Conservation (phyloP, 2,113 vertebrate genomes). For the Gallinago jamesoni region DNA sequence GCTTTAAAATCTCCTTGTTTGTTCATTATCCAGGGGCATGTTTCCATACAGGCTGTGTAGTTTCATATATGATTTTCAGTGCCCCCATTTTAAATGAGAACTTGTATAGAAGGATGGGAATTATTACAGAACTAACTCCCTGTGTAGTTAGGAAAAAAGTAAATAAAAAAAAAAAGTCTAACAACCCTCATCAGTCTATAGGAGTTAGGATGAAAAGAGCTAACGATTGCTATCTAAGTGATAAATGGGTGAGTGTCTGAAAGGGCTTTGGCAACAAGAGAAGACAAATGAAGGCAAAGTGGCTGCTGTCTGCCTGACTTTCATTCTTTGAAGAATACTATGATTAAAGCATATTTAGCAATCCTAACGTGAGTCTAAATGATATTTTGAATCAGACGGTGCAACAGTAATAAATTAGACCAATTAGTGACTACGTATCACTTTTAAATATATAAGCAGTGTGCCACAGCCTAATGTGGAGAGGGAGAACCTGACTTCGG, state of each 20-base stretch:
- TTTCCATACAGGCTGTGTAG: background rate
- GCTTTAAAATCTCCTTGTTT: background rate
- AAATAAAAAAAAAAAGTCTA: background rate
- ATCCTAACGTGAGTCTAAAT: background rate
- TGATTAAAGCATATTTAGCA: constrained; percentile 21
- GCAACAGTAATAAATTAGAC: background rate
- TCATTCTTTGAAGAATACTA: background rate
- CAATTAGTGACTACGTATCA: background rate
- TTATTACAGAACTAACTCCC: background rate
- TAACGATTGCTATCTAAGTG: constrained; percentile 38
- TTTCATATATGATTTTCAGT: background rate
- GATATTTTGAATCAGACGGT: background rate
- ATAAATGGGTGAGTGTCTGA: constrained; percentile 7
- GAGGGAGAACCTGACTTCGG: background rate
- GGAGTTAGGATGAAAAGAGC: constrained; percentile 12
- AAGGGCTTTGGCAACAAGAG: background rate
- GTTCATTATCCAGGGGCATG: background rate
- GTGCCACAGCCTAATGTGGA: fast-evolving
- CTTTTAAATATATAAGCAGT: background rate
- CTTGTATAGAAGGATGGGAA: background rate
- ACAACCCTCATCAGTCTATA: constrained; percentile 18
- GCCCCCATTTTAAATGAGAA: background rate
- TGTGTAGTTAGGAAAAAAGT: background rate
- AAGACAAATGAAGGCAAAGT: constrained; percentile 45
- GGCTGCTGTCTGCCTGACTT: constrained; percentile 6